A percentile compares a stretch with the other conserved stretches of the same genome.
Evolutionary conservation across 2,888 invertebrate genomes (phyloP).

Genomic region (Lamproptera curius): DNA sequence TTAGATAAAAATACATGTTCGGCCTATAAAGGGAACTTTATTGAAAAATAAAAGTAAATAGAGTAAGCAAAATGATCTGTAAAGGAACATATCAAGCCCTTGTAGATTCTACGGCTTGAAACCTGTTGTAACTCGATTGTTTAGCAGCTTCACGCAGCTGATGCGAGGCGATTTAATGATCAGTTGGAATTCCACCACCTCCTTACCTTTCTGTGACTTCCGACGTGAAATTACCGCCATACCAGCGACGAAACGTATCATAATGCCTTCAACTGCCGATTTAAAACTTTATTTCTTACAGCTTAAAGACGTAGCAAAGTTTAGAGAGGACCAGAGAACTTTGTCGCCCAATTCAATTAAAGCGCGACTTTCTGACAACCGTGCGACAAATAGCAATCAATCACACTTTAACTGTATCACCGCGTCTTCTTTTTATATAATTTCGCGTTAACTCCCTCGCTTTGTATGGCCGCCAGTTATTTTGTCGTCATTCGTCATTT

Average conservation of each 20-base stretch:
- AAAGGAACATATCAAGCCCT: constrained; percentile 5
- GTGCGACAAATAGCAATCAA: constrained; percentile 56
- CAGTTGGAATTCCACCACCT: constrained; percentile 56
- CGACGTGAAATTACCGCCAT: constrained; percentile 35
- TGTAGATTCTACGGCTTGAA: constrained; percentile 26
- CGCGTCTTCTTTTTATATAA: constrained; percentile 43
- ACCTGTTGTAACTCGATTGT: constrained; percentile 63
- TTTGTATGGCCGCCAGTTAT: constrained; percentile 51
- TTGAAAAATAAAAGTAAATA: too few relatives aligned
- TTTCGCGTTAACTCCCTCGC: constrained; percentile 43
- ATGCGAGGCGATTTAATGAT: constrained; percentile 68
- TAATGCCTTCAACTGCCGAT: constrained; percentile 31
- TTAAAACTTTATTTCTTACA: constrained; percentile 41
- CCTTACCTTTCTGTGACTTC: constrained; percentile 44
- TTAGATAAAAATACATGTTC: too few relatives aligned
- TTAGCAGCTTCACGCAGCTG: constrained; percentile 61
- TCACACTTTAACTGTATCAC: constrained; percentile 74
- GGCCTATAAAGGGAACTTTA: too few relatives aligned
- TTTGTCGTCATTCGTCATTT: constrained; percentile 64
- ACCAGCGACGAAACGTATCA: constrained; percentile 33
- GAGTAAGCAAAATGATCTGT: too few relatives aligned
- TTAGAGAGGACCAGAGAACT: constrained; percentile 40
- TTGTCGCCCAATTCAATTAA: constrained; percentile 70
- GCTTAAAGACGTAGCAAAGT: constrained; percentile 37
- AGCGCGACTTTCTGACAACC: constrained; percentile 47